Evolutionary conservation across 1,140 invertebrate genomes (phyloP), one percentile per base, ranked within the genome.

Genomic region (Ylistrum balloti): DNA sequence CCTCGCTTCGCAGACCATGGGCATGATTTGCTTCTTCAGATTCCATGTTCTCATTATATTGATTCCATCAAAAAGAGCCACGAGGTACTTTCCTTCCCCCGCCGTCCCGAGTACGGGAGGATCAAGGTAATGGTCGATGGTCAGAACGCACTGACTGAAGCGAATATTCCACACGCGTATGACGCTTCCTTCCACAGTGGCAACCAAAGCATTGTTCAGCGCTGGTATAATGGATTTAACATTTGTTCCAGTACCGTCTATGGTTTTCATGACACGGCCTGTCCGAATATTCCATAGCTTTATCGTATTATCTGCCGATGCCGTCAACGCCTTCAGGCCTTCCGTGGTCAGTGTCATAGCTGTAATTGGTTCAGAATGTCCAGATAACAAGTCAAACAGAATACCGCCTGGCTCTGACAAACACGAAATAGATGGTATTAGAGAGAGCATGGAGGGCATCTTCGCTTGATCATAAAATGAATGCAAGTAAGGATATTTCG

Each of bases 261-360:
- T 93, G 0, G 95, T 96, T 91, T 93, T 94, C 11, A 93, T 91
- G 13, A 96, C 96, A 85, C 93, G 93, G 2, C 95, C 96, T 11
- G 92, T 93, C n/a, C 94, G 89, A 11, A 96, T 88, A 86, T 96
- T 94, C 96, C 96, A 96, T 15, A 95, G 85, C 90, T 96, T 96
- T 88, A 96, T 93, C 1, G 95, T 95, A 87, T 95, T 92, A 87
- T 96, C 96, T 33, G 91, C 88, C 13, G 96, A 95, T 17, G 95
- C 90, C 15, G 96, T 96, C 38, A 96, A 85, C 0, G 94, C 94
- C 86, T 92, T 88, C 89, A 93, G 90, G n/a, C 95, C 95, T 90
- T 96, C 95, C n/a, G 94, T 92, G 17, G 95, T 95, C 38, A 94
- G 48, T 13, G 93, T 91, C 9, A 95, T 90, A 10, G 96, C 95